Evolutionary conservation across 2,888 invertebrate genomes (phyloP), one percentile per base, ranked within the genome.

Genomic region (Andrena praecox): DNA sequence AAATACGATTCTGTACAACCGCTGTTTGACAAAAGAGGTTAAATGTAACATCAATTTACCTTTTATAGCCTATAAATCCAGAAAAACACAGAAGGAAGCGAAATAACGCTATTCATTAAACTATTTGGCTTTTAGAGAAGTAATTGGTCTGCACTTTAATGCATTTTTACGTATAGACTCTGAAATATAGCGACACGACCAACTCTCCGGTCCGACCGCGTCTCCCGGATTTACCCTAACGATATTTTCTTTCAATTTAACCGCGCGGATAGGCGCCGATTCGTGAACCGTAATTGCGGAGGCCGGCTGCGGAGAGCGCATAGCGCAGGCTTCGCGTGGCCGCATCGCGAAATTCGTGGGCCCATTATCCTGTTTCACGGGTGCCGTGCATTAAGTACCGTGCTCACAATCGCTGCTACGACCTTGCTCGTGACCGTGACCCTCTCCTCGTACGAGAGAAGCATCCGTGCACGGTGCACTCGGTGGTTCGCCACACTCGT

Each of bases 341-440:
- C 62, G 52, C 10, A 63, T 80, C 76, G 59, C 33, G 82, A 82
- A 80, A 80, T 82, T 80, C 82, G 82, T 73, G 68, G 66, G 59
- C 68, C 66, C 66, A 83, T 81, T 77, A 81, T 83, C 81, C 67
- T 67, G 60, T 67, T 81, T 81, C 62, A 66, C 80, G 78, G 77
- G 79, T 75, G 68, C 63, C 27, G 62, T 60, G 85, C 80, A 79
- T 88, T 82, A 79, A 82, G 82, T 64, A 75, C 62, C 78, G 60
- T 76, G 85, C 79, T 73, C 80, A 84, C 83, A 85, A 88, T 88
- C 80, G 84, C 84, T 82, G 83, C 81, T 78, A 76, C 89, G 88
- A 77, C 88, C 88, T 88, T 88, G 88, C 88, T 75, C 82, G 81
- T 80, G 88, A 88, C 88, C 88, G 84, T 88, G 88, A 88, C 87